phyloP scores from a whole-genome alignment of 2,888 invertebrate species.

The Hypomecis atomaria region DNA sequence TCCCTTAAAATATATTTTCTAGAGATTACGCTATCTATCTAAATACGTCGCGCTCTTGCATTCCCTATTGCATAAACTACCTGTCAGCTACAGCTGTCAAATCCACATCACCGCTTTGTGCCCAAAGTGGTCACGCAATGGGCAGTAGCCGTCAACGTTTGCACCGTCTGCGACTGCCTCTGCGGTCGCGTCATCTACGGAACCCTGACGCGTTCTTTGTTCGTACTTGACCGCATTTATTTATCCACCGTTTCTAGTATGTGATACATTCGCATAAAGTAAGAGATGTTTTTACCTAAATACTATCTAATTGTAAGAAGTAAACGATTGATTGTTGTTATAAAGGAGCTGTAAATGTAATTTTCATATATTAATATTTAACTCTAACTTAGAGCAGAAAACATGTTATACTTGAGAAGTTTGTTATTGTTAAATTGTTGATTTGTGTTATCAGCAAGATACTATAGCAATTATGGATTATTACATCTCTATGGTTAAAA shows the following conservation, averaged over 20 bases:
- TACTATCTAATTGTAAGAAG: slow-evolving; percentile 50
- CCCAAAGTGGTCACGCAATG: slow-evolving; percentile 13
- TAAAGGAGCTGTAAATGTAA: slow-evolving; percentile 20
- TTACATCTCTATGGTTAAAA: too few relatives aligned
- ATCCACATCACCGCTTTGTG: slow-evolving; percentile 26
- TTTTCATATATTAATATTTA: background rate
- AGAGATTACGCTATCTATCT: slow-evolving; percentile 1
- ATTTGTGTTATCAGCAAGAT: too few relatives aligned
- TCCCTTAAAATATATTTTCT: slow-evolving; percentile 3
- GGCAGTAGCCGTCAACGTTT: background rate
- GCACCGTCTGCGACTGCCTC: background rate
- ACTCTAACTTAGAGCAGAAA: too few relatives aligned
- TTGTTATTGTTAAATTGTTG: too few relatives aligned
- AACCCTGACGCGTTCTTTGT: slow-evolving; percentile 21
- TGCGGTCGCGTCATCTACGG: slow-evolving; percentile 25
- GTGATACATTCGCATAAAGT: slow-evolving; percentile 30
- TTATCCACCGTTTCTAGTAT: slow-evolving; percentile 17
- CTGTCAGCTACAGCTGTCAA: slow-evolving; percentile 12
- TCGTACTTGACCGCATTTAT: slow-evolving; percentile 30
- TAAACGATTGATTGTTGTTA: slow-evolving; percentile 32
- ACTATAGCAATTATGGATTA: too few relatives aligned
- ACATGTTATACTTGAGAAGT: too few relatives aligned
- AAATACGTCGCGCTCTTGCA: background rate
- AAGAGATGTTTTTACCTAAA: slow-evolving; percentile 41
- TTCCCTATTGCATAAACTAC: background rate